Evolutionary conservation across 1,140 invertebrate species (phyloP).

Genomic region (Penaeus indicus): DNA sequence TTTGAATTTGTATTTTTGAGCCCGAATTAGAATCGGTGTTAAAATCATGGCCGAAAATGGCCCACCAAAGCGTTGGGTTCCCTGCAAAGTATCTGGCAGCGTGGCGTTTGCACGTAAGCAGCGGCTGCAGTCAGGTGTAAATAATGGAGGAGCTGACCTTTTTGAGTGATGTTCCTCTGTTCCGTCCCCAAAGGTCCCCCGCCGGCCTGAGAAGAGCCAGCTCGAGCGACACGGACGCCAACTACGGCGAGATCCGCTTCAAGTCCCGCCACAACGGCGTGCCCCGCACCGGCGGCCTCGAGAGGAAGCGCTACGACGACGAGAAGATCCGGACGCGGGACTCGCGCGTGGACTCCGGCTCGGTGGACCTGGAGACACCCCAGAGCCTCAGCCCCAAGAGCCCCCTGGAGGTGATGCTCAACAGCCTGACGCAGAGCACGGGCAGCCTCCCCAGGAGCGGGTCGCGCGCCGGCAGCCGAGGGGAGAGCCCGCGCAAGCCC

Average conservation of each 20-base stretch:
- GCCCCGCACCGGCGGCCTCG: slow-evolving; percentile 39
- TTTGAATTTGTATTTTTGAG: too few relatives aligned
- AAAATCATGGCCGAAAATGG: too few relatives aligned
- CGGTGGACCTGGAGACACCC: slow-evolving; percentile 71
- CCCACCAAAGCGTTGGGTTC: too few relatives aligned
- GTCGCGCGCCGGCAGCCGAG: slow-evolving; percentile 63
- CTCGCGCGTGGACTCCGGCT: slow-evolving; percentile 70
- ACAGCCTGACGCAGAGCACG: slow-evolving; percentile 65
- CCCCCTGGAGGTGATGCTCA: slow-evolving; percentile 68
- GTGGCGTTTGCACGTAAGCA: too few relatives aligned
- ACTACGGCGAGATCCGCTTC: slow-evolving; percentile 65
- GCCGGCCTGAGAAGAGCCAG: slow-evolving; percentile 63
- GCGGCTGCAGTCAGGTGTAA: too few relatives aligned
- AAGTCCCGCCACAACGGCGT: slow-evolving; percentile 66
- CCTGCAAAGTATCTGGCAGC: too few relatives aligned
- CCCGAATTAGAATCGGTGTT: too few relatives aligned
- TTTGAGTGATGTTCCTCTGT: too few relatives aligned
- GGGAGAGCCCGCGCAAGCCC: slow-evolving; percentile 65
- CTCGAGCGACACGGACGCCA: slow-evolving; percentile 64
- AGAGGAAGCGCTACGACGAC: slow-evolving; percentile 65
- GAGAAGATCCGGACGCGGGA: slow-evolving; percentile 67
- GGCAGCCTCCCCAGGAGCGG: slow-evolving; percentile 63
- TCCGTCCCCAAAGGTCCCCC: slow-evolving; percentile 41
- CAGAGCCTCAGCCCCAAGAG: slow-evolving; percentile 70
- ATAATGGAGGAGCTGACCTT: background rate